Percentiles rank a stretch among this genome's conserved stretches.
Conservation (phyloP, 2,888 invertebrate species). For the Bimastos eiseni region DNA sequence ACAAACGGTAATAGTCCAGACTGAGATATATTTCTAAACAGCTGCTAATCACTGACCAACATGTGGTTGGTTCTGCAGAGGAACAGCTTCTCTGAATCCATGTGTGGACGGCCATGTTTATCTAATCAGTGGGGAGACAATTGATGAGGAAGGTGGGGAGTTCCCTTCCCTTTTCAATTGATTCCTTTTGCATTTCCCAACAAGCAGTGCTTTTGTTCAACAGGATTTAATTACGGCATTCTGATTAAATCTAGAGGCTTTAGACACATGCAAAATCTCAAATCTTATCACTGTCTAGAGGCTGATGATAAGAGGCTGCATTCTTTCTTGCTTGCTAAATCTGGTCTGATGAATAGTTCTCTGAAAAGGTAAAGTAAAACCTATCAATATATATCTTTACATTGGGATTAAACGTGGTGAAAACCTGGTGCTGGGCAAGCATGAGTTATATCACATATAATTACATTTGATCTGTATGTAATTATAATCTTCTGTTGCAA, state of each 20-base stretch:
- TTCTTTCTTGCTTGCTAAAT: not conserved
- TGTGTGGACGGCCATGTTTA: not conserved
- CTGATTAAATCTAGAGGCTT: not conserved
- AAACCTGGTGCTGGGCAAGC: not conserved
- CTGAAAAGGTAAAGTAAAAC: not conserved
- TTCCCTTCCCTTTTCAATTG: not conserved
- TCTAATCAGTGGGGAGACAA: conserved; percentile 13
- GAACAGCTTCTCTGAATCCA: not conserved
- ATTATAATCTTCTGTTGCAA: no score
- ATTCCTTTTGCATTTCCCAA: not conserved
- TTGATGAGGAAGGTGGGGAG: not conserved
- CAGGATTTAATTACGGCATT: not conserved
- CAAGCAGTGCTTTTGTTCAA: not conserved
- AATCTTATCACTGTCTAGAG: not conserved
- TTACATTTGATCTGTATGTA: no score
- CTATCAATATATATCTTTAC: not conserved
- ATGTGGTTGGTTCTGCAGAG: not conserved
- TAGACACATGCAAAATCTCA: not conserved
- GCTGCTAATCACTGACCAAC: conserved; percentile 6
- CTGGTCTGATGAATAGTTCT: not conserved
- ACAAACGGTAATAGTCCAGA: not conserved
- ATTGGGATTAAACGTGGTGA: not conserved
- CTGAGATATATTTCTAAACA: not conserved
- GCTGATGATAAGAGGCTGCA: conserved; percentile 2
- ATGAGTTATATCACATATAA: no score